A percentile compares a stretch with the other conserved stretches of the same genome.
These are phyloP conservation scores for Sinocyclocheilus maitianheensis DNA, from an alignment of 2,113 vertebrate species.

Conservation along the genomic window DNA sequence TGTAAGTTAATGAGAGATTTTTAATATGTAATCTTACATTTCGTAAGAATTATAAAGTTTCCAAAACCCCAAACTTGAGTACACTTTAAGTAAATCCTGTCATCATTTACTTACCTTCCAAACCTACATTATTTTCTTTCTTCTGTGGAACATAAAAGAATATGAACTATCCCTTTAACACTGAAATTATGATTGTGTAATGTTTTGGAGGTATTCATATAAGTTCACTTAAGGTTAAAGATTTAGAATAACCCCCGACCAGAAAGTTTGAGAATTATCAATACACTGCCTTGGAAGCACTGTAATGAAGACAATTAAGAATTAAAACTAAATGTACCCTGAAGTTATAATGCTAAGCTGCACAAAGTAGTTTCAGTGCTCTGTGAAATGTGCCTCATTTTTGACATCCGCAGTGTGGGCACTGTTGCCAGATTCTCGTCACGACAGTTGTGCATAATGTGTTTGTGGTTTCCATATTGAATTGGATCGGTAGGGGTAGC, in stretches of 20 bases:
- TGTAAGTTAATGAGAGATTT: neutral
- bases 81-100: too few species aligned
- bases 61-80: neutral
- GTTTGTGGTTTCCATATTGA: slow-evolving; percentile 53
- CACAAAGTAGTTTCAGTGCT: slow-evolving; percentile 2
- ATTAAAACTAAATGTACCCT: slow-evolving; percentile 8
- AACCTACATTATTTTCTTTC: neutral
- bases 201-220: neutral
- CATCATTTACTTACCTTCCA: neutral
- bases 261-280: neutral
- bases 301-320: neutral
- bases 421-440: slow-evolving; percentile 28
- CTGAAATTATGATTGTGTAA: neutral
- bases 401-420: slow-evolving; percentile 38
- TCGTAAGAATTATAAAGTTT: neutral
- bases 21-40: neutral
- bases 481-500: slow-evolving; percentile 50
- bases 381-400: slow-evolving; percentile 4
- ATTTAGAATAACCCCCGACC: neutral
- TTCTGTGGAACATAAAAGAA: neutral
- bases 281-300: neutral
- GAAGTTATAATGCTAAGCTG: slow-evolving; percentile 6
- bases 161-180: neutral
- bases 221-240: neutral
- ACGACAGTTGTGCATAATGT: slow-evolving; percentile 47